Evolutionary conservation across 2,888 invertebrate genomes (phyloP), one percentile per base, ranked within the genome.

Genomic region (Ommatoiulus sabulosus): DNA sequence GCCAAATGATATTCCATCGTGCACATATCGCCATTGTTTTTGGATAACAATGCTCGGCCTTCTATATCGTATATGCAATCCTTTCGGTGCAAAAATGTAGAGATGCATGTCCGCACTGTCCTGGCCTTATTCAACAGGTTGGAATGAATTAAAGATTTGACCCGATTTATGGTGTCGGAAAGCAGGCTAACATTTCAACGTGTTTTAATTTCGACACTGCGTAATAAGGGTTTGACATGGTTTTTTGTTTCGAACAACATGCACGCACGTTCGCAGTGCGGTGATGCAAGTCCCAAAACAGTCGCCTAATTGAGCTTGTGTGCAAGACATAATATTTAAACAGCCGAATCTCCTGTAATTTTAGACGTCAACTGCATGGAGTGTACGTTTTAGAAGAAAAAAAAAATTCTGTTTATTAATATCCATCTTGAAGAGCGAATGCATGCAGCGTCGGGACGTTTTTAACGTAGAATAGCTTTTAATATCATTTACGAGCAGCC

Each of bases 131-230:
- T 72, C 72, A n/a, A n/a, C n/a, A 52, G 24, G n/a, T 3, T 8
- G 24, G 20, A 72, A 72, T 72, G 72, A 72, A 72, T 72, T 72
- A 72, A 72, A 72, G 72, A 72, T 24, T 24, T 72, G 72, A 72
- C 72, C 72, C 20, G 72, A 24, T 72, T 72, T 72, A 35, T 35
- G 5, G 8, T 20, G 0, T 20, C 8, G 72, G 72, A 72, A 72
- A 72, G 72, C 72, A 7, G 72, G 72, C 72, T 72, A 24, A n/a
- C 72, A 24, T 72, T 72, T 72, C 8, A 10, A 24, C 24, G 10
- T 72, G 72, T 8, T 24, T 20, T 24, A 20, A 72, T 72, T 72
- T 6, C 5, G 24, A n/a, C 24, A 72, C 72, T 72, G 72, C 72
- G 5, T 72, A 72, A 24, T 72, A n/a, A 72, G 72, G 72, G 72